Evolutionary conservation across 2,797 vertebrate species (phyloP), one percentile per base, ranked within the genome.

Genomic region (Microchirus variegatus): DNA sequence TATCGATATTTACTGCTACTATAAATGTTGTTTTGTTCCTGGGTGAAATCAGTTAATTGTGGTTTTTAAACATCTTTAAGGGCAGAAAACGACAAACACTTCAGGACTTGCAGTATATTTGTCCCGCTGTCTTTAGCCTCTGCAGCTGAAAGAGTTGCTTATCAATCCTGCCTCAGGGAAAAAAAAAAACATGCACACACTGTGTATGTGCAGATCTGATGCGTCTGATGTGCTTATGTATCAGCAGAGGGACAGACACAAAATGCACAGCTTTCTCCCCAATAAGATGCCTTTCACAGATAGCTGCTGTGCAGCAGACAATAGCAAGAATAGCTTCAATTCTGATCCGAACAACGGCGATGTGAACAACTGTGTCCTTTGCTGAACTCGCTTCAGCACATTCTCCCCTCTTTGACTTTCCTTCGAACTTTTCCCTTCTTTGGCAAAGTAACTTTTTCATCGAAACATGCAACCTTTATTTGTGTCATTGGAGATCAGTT

Each of bases 221-320:
- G 31, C 73, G 59, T 75, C 56, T 31, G 31, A 31, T 31, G 31
- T 73, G 59, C 61, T 46, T 57, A 68, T 43, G 19, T 15, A 50
- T 59, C 64, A 49, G 22, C 38, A 35, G 59, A 60, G n/a, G 59
- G 42, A 43, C 31, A 35, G 31, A 31, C 31, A 31, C 31, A 64
- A 43, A 51, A 52, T 35, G 19, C 49, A 52, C 60, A 65, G 57
- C 70, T 53, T 53, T 77, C 71, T 56, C 44, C 49, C 46, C 73
- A 73, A 63, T 76, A 83, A 83, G 70, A 70, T 50, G 77, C 62
- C 71, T 72, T 78, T 83, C 64, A 75, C 58, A 81, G 84, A 85
- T 74, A 78, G 71, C 63, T 48, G 59, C 64, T 75, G 66, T 69
- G 57, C 22, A 47, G 60, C 68, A 72, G 76, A 85, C 80, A 82